A percentile compares a stretch with the other conserved stretches of the same genome.
Evolutionary conservation across 2,113 vertebrate species (phyloP).

Genomic region (Osmerus eperlanus): DNA sequence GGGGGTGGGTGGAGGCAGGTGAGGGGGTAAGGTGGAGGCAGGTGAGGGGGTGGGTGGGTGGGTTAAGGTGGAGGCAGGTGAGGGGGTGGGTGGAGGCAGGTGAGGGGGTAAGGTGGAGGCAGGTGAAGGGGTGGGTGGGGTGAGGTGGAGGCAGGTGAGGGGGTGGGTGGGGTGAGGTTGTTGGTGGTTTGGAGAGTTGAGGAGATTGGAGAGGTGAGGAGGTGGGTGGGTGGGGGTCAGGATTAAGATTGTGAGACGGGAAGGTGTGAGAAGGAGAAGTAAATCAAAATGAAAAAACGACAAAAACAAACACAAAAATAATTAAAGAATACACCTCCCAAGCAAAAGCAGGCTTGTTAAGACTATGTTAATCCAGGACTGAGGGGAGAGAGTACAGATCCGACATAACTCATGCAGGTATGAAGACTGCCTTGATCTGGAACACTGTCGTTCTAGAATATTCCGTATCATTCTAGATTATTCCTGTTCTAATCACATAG

Average conservation of each 20-base stretch:
- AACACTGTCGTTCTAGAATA: not conserved
- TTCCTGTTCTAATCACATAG: not conserved
- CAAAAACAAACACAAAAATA: slow-evolving; percentile 55
- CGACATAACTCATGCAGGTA: slow-evolving; percentile 65
- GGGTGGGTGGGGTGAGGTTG: slow-evolving; percentile 47
- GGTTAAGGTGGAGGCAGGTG: slow-evolving; percentile 32
- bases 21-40: slow-evolving; percentile 28
- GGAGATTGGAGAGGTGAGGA: slow-evolving; percentile 41
- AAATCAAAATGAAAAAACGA: slow-evolving; percentile 42
- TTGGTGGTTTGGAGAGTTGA: slow-evolving; percentile 42
- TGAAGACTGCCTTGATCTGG: slow-evolving; percentile 56
- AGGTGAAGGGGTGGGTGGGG: slow-evolving; percentile 33
- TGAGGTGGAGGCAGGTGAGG: slow-evolving; percentile 28
- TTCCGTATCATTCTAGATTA: not conserved
- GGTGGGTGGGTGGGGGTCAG: slow-evolving; percentile 27
- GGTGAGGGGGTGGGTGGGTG: slow-evolving; percentile 6
- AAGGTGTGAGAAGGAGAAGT: slow-evolving; percentile 45
- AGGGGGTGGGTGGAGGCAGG: slow-evolving; percentile 7
- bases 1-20: slow-evolving; percentile 29
- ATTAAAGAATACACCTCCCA: slow-evolving; percentile 72
- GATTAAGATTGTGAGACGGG: slow-evolving; percentile 43
- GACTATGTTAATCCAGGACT: slow-evolving; percentile 68
- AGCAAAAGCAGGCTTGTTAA: slow-evolving; percentile 76
- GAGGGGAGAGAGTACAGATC: slow-evolving; percentile 44
- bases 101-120: slow-evolving; percentile 17